Evolutionary conservation across 2,113 vertebrate species (phyloP), one percentile per base, ranked within the genome.

Genomic region (Dasyornis broadbenti): DNA sequence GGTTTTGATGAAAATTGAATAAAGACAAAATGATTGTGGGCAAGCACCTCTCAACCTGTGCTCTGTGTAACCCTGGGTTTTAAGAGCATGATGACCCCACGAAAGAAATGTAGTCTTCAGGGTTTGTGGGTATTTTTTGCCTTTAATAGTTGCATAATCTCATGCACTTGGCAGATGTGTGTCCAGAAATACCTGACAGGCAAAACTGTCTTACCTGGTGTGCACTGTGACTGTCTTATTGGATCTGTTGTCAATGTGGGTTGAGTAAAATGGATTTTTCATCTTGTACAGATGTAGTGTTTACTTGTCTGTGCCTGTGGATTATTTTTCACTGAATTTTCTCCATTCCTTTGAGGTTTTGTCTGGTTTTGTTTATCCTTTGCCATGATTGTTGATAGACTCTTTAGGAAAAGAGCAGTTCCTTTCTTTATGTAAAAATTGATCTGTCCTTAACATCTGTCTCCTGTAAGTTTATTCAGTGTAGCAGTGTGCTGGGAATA

Each of bases 191-290:
- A 66, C 56, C 88, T 92, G 80, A 85, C 76, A 66, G 57, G 53
- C 20, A 66, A 13, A 90, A 81, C 37, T 89, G 68, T 39, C 42
- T 86, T 86, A 2, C 17, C 13, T 83, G 59, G 40, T 90, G 66
- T 77, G 86, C 64, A 14, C 64, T 57, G 66, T 59, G 63, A 49
- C 63, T 89, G 61, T 50, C 61, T 68, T 57, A 69, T 31, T 86
- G 86, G 82, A 89, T 96, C 86, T 86, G 45, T 93, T 95, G 71
- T 83, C 57, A 65, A 1, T 79, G 64, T 86, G 69, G 35, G 27
- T 86, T 83, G 82, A 88, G 49, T 77, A 60, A 94, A 95, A 92
- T 86, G 76, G 85, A 88, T 88, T 95, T 94, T 88, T 92, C 65
- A 73, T 95, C 82, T 80, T 49, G 45, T 63, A 30, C 22, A 64